Evolutionary conservation across 2,113 vertebrate genomes (phyloP).

Genomic region (Ondatra zibethicus): DNA sequence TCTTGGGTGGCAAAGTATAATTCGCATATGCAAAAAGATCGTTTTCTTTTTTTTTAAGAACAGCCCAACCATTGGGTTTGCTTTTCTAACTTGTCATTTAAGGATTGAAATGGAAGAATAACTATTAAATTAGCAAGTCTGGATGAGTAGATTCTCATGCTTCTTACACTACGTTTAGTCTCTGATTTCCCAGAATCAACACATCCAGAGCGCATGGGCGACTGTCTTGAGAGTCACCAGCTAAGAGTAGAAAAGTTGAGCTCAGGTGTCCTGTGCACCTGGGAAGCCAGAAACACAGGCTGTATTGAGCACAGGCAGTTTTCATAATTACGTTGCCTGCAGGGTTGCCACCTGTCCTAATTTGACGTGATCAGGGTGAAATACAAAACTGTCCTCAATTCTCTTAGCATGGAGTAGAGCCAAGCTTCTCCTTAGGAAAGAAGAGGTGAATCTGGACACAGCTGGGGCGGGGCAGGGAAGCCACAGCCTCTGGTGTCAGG

Average conservation of each 20-base stretch:
- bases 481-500: fast-evolving
- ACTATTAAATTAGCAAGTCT: constrained; percentile 72
- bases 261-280: constrained; percentile 76
- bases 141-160: constrained; percentile 51
- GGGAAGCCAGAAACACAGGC: constrained; percentile 81
- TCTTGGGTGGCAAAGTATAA: not conserved
- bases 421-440: constrained; percentile 64
- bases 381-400: constrained; percentile 84
- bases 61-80: not conserved
- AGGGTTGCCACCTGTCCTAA: constrained; percentile 88
- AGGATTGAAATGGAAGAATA: constrained; percentile 39
- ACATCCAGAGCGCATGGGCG: constrained; percentile 30
- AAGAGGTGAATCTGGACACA: constrained; percentile 12
- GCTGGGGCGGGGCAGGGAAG: not conserved
- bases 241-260: constrained; percentile 68
- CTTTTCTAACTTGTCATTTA: not conserved
- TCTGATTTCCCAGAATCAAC: constrained; percentile 41
- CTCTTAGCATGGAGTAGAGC: constrained; percentile 72
- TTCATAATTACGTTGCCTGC: constrained; percentile 87
- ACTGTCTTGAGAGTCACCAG: constrained; percentile 65
- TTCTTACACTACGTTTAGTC: constrained; percentile 67
- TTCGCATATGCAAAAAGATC: not conserved
- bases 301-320: constrained; percentile 79
- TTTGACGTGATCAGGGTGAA: constrained; percentile 87
- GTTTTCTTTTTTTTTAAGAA: constrained; percentile 44